A percentile compares a stretch with the other conserved stretches of the same genome.
These are phyloP conservation scores for Riparia riparia DNA, from an alignment of 2,113 vertebrate genomes.

Conservation along the genomic window DNA sequence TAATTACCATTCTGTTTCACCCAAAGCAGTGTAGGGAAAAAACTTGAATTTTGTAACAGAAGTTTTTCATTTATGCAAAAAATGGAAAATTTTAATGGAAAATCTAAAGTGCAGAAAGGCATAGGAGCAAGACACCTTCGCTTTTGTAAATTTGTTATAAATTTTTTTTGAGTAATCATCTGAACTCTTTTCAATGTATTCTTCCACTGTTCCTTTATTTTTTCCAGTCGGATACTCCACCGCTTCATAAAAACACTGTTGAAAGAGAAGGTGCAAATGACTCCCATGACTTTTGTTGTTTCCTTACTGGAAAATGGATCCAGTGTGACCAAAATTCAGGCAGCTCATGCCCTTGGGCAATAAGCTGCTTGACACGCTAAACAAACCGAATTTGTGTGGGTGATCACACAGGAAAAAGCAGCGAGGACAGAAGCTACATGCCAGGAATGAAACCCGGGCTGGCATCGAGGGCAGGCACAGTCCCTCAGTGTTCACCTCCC, in stretches of 20 bases:
- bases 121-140: accelerated
- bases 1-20: conserved; percentile 14
- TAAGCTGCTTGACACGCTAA: not conserved
- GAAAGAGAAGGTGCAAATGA: not conserved
- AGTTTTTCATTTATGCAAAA: not conserved
- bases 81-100: not conserved
- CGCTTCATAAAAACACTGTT: not conserved
- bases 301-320: not conserved
- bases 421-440: not conserved
- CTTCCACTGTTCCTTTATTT: not conserved
- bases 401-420: not conserved
- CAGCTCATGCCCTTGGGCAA: not conserved
- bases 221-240: not conserved
- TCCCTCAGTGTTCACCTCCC: not conserved
- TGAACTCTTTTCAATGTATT: too few relatives aligned
- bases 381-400: not conserved
- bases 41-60: not conserved
- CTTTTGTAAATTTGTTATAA: too few relatives aligned
- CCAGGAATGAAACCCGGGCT: not conserved
- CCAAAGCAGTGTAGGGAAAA: not conserved
- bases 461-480: not conserved
- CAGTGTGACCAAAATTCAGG: not conserved
- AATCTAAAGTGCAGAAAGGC: not conserved
- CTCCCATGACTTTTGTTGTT: not conserved
- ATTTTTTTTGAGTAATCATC: too few relatives aligned